Base-by-base conservation (phyloP, 2,888 invertebrate genomes). In the Mongoloraphidia duomilia region DNA sequence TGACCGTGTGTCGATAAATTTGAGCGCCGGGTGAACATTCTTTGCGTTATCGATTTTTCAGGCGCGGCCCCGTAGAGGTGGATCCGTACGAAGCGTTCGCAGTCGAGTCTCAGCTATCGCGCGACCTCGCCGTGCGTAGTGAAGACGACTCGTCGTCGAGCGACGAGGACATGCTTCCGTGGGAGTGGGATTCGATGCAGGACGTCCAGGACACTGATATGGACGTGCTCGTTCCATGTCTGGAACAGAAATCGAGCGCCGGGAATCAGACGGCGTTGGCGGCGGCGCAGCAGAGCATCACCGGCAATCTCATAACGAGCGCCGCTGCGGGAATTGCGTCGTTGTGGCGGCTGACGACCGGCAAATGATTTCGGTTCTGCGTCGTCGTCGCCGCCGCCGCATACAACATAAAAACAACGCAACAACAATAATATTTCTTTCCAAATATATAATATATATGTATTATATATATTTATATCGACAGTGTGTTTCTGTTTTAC, bases 271-370 rank as follows among this genome's bases (percentile, higher is more conserved):
- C 34, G 39, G 46, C 34, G 34, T 50, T 36, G 45, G 41, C 10
- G 44, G 37, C 26, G 46, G 50, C 66, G 44, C 69, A 69, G 49
- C 66, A 60, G 54, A 74, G 79, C 67, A 75, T 82, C 55, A 82
- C 82, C 39, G 82, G 81, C 34, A 82, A 87, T 47, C 73, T 89
- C 17, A 80, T 88, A 59, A 82, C 84, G 50, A 86, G 88, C 58
- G 86, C 88, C 33, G 87, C 87, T 47, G 85, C 87, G 50, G 83
- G 87, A 54, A 73, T 91, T 56, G 84, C 82, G 41, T 89, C 88
- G 49, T 75, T 90, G 60, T 85, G 87, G 80, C 77, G 84, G 9
- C 80, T 81, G 76, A 80, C 80, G 40, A 66, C 67, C 61, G 42
- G 42, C 11, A 26, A 26, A 26, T 26, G 26, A 26, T 26, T 26